Conservation (phyloP, 1,140 invertebrate species). For the Ylistrum balloti region DNA sequence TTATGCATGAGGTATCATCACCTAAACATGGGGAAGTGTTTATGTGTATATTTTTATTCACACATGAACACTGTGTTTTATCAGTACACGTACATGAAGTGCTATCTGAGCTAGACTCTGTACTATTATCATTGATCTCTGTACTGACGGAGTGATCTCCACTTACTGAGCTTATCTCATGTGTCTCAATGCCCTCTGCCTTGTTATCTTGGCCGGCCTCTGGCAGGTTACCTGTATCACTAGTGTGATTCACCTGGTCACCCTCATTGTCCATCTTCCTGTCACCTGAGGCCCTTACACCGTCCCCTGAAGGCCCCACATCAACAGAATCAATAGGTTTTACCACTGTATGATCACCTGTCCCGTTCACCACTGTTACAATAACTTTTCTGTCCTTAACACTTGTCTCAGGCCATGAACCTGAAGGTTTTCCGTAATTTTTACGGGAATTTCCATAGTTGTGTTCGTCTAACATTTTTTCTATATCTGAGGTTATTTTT, state of each 20-base stretch:
- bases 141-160: slow-evolving; percentile 25
- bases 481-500: slow-evolving; percentile 60
- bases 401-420: slow-evolving; percentile 7
- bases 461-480: slow-evolving; percentile 73
- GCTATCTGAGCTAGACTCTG: slow-evolving; percentile 17
- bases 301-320: slow-evolving; percentile 1
- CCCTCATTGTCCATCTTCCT: slow-evolving; percentile 3
- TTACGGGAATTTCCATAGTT: slow-evolving; percentile 68
- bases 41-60: background rate
- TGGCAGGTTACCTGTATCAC: slow-evolving; percentile 30
- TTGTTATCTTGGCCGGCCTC: slow-evolving; percentile 30
- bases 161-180: background rate
- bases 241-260: background rate
- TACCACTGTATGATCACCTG: slow-evolving; percentile 55
- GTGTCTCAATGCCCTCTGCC: background rate
- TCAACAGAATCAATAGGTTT: slow-evolving; percentile 49
- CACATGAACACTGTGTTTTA: background rate
- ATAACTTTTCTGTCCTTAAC: slow-evolving; percentile 60
- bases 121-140: slow-evolving; percentile 33
- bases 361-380: slow-evolving; percentile 58
- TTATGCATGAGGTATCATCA: background rate
- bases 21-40: background rate
- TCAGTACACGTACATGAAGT: background rate
- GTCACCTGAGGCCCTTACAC: background rate
- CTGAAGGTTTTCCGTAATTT: slow-evolving; percentile 42